A percentile compares a stretch with the other conserved stretches of the same genome.
Conservation (phyloP, 2,113 vertebrate species). For the Lamprologus lemairii region DNA sequence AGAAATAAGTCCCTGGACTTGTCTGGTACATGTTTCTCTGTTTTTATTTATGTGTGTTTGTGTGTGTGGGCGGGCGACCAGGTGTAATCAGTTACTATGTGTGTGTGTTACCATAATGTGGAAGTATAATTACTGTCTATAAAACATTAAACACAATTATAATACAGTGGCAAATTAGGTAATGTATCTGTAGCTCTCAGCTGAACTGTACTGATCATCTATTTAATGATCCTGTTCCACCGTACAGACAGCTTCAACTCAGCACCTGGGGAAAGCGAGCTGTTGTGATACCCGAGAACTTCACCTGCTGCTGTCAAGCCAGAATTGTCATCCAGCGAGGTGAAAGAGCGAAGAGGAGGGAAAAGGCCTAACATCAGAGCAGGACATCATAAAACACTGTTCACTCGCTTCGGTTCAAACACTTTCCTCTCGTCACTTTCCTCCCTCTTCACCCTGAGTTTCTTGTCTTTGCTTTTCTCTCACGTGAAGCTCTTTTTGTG, state of each 20-base stretch:
- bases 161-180: background rate
- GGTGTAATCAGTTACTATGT: background rate
- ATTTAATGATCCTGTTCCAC: background rate
- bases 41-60: conserved; percentile 23
- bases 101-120: background rate
- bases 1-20: conserved; percentile 71
- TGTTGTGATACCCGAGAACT: conserved; percentile 40
- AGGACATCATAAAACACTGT: background rate
- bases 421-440: background rate
- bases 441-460: background rate
- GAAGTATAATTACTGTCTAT: background rate
- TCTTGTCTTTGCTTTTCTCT: conserved; percentile 18
- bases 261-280: conserved; percentile 50
- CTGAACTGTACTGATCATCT: background rate
- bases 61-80: background rate
- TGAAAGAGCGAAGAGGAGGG: background rate
- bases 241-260: conserved; percentile 58
- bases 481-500: conserved; percentile 25
- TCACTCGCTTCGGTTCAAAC: conserved; percentile 5
- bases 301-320: background rate
- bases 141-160: background rate
- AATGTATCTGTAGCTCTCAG: background rate
- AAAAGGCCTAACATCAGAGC: background rate
- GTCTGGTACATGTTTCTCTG: conserved; percentile 64
- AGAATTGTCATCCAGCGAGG: background rate